phyloP scores from a whole-genome alignment of 1,140 invertebrate genomes.

The Piezodorus guildinii region DNA sequence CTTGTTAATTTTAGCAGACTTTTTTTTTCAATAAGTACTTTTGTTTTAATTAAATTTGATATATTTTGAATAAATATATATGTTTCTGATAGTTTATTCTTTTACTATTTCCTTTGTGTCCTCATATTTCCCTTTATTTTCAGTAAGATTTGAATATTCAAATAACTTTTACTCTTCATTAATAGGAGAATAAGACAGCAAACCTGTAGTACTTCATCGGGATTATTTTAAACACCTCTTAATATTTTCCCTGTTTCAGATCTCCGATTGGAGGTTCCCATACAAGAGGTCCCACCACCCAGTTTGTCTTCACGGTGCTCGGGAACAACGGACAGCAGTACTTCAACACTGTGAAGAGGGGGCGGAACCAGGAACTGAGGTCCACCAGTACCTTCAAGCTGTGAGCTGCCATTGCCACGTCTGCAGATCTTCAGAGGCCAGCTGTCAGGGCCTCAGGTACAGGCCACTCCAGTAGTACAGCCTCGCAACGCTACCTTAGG shows the following conservation, averaged over 20 bases:
- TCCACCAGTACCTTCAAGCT: slow-evolving; percentile 51
- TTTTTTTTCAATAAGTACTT: no score
- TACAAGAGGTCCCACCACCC: slow-evolving; percentile 72
- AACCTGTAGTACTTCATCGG: no score
- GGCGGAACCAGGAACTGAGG: slow-evolving; percentile 41
- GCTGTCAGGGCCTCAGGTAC: slow-evolving; percentile 43
- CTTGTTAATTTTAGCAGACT: no score
- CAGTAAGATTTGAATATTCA: no score
- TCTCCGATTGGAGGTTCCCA: slow-evolving; percentile 75
- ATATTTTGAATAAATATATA: no score
- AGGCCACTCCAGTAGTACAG: slow-evolving; percentile 22
- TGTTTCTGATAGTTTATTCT: no score
- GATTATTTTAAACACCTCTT: no score
- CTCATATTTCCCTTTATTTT: no score
- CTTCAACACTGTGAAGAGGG: slow-evolving; percentile 52
- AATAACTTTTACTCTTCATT: no score
- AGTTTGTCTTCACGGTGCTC: slow-evolving; percentile 64
- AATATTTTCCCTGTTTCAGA: slow-evolving; percentile 37
- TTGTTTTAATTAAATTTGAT: no score
- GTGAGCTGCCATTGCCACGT: slow-evolving; percentile 45
- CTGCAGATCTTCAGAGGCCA: slow-evolving; percentile 41
- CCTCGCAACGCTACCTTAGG: neutral
- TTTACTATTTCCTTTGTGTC: no score
- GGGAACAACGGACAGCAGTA: slow-evolving; percentile 40
- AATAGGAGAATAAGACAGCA: no score